phyloP scores from a whole-genome alignment of 2,888 invertebrate genomes.

The Tachina grossa region DNA sequence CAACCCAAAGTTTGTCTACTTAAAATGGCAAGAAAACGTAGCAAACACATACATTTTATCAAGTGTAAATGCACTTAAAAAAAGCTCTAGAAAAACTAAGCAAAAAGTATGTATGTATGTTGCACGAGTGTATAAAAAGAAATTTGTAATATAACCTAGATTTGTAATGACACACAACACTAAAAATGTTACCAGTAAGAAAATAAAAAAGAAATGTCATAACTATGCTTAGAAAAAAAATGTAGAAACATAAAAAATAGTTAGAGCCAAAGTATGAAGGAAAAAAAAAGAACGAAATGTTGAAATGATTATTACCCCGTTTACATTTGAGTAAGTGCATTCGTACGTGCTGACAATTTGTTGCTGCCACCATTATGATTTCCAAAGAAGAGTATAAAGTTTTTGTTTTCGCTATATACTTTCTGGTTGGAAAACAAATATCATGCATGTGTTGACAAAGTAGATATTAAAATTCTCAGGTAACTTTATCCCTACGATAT shows the following conservation, averaged over 20 bases:
- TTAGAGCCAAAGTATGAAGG: conserved; percentile 6
- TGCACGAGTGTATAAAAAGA: conserved; percentile 20
- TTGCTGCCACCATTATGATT: conserved; percentile 73
- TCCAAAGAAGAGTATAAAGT: conserved; percentile 27
- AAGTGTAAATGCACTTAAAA: conserved; percentile 22
- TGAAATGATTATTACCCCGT: conserved; percentile 81
- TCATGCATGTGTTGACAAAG: not conserved
- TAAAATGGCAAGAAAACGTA: conserved; percentile 64
- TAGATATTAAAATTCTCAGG: conserved; percentile 6
- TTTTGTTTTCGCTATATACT: not conserved
- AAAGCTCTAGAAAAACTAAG: conserved; percentile 16
- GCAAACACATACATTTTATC: conserved; percentile 22
- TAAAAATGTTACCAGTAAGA: conserved; percentile 62
- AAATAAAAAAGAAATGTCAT: conserved; percentile 52
- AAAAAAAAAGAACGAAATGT: conserved; percentile 28
- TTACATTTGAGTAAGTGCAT: conserved; percentile 81
- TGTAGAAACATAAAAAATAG: conserved; percentile 69
- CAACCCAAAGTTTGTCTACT: conserved; percentile 55
- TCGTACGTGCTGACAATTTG: conserved; percentile 81
- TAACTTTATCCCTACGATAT: not conserved
- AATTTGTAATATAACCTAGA: conserved; percentile 76
- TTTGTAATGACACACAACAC: conserved; percentile 79
- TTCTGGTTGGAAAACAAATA: not conserved
- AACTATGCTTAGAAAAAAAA: conserved; percentile 70
- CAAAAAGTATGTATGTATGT: not conserved